Evolutionary conservation across 2,797 vertebrate species (phyloP).

Genomic region (Heliangelus exortis): DNA sequence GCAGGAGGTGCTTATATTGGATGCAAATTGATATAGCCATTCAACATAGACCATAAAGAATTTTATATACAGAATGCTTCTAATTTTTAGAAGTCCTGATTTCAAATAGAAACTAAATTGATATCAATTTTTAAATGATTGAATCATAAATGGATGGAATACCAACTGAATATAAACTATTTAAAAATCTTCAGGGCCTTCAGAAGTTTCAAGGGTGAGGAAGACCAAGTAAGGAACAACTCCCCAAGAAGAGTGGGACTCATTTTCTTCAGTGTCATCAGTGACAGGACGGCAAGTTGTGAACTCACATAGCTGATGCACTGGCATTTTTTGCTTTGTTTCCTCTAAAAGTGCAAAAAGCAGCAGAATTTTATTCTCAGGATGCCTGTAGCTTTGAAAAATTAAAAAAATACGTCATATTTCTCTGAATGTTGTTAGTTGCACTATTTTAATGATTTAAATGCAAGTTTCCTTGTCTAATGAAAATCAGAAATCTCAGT

Average conservation of each 20-base stretch:
- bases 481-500: not conserved
- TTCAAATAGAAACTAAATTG: not conserved
- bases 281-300: not conserved
- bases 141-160: not conserved
- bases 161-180: not conserved
- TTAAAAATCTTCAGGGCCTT: not conserved
- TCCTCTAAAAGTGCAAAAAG: not conserved
- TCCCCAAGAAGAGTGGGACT: not conserved
- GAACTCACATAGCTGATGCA: not conserved
- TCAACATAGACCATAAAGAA: not conserved
- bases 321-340: not conserved
- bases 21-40: not conserved
- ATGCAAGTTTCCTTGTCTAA: not conserved
- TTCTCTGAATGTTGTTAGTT: not conserved
- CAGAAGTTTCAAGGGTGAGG: not conserved
- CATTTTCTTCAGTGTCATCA: not conserved
- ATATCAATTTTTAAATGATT: not conserved
- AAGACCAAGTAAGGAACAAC: not conserved
- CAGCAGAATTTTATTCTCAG: not conserved
- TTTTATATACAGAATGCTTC: not conserved
- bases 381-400: not conserved
- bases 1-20: not conserved
- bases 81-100: not conserved
- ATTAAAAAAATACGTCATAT: not conserved
- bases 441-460: not conserved